Evolutionary conservation across 2,113 vertebrate genomes (phyloP).

Genomic region (Illadopsis cleaveri): DNA sequence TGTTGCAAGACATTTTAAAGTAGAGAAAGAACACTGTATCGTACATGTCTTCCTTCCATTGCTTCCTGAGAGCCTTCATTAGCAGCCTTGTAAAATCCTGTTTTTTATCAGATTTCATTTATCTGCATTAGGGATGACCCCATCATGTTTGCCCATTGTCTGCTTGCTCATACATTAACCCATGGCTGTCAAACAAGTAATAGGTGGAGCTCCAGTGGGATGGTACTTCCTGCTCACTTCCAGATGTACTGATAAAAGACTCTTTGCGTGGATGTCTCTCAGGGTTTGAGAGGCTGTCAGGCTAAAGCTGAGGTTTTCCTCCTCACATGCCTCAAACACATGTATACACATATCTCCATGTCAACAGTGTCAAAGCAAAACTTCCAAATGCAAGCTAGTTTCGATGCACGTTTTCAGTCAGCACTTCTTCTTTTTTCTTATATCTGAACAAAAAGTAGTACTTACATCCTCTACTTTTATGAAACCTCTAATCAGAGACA

Average conservation of each 20-base stretch:
- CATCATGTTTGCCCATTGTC: conserved; percentile 4
- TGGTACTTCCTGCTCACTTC: conserved; percentile 27
- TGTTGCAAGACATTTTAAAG: background rate
- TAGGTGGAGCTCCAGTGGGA: conserved; percentile 34
- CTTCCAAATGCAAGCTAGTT: background rate
- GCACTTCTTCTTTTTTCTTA: background rate
- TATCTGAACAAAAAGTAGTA: background rate
- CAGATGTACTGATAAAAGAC: conserved; percentile 22
- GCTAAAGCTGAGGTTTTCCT: background rate
- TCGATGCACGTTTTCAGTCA: accelerated
- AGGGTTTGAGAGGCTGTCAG: background rate
- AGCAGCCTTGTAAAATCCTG: conserved; percentile 10
- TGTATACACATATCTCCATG: background rate
- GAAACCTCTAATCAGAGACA: background rate
- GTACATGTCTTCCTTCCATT: background rate
- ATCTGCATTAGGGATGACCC: conserved; percentile 46
- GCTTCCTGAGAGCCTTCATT: conserved; percentile 29
- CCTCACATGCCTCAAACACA: background rate
- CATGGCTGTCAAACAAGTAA: conserved; percentile 34
- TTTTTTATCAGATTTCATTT: conserved; percentile 28
- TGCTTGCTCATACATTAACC: background rate
- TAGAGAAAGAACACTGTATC: background rate
- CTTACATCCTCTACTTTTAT: background rate
- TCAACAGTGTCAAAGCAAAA: background rate
- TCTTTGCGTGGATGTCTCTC: background rate